Percentiles rank a stretch among this genome's conserved stretches.
phyloP scores from a whole-genome alignment of 2,797 vertebrate genomes.

The Ptychadena robeensis region DNA sequence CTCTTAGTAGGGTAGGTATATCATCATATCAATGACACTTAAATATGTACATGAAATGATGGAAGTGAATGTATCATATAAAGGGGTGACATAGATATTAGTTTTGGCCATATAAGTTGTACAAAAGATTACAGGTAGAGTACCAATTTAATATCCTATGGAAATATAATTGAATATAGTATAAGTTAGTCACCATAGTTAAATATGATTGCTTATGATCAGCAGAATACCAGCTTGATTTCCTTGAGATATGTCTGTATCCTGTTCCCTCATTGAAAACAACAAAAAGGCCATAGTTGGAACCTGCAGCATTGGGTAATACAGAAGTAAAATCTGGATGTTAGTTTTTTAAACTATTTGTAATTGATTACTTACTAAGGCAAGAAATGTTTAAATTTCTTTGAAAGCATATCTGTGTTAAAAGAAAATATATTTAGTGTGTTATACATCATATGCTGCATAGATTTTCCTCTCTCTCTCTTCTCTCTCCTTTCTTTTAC shows the following conservation, averaged over 20 bases:
- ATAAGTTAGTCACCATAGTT: not conserved
- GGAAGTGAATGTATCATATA: not conserved
- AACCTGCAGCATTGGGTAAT: not conserved
- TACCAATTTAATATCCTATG: not conserved
- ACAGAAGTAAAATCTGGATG: not conserved
- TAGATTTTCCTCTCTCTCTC: conserved; percentile 17
- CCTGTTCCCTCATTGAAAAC: not conserved
- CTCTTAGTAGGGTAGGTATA: conserved; percentile 92
- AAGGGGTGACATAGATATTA: not conserved
- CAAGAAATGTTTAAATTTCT: no score
- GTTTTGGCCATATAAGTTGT: not conserved
- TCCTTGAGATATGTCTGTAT: not conserved
- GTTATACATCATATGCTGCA: conserved; percentile 53
- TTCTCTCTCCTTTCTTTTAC: conserved; percentile 12
- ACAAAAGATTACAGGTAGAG: not conserved
- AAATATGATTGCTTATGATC: not conserved
- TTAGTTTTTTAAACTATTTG: no score
- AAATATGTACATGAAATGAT: not conserved
- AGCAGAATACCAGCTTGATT: not conserved
- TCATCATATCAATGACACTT: not conserved
- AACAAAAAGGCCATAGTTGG: not conserved
- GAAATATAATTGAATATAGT: not conserved
- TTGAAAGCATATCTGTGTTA: not conserved
- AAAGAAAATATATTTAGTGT: not conserved
- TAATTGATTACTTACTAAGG: not conserved